These are phyloP conservation scores for Phengaris alcon DNA, from an alignment of 2,888 invertebrate species.

Conservation along the genomic window DNA sequence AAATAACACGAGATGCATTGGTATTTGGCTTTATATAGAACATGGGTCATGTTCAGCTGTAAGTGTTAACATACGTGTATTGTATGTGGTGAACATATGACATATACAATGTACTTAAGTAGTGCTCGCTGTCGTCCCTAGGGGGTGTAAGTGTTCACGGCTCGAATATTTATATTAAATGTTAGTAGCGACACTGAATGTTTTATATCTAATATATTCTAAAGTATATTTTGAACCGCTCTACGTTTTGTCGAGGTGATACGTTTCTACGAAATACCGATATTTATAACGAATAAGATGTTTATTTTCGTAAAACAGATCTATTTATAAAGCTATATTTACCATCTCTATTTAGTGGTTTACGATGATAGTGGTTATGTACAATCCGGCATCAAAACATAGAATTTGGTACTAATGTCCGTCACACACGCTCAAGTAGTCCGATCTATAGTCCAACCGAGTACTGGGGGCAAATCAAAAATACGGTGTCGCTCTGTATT, in stretches of 20 bases:
- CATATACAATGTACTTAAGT: conserved; percentile 55
- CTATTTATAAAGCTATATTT: conserved; percentile 25
- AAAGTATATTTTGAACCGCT: conserved; percentile 30
- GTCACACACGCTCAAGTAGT: background rate
- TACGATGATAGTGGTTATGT: conserved; percentile 20
- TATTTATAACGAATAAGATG: conserved; percentile 19
- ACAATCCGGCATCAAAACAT: background rate
- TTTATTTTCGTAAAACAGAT: conserved; percentile 26
- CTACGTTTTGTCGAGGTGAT: background rate
- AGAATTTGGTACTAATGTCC: background rate
- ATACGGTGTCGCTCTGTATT: background rate
- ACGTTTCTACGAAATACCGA: background rate
- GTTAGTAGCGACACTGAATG: conserved; percentile 54
- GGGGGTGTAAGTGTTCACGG: conserved; percentile 64
- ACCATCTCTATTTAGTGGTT: conserved; percentile 23
- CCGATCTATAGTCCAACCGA: background rate
- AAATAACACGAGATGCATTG: conserved; percentile 78
- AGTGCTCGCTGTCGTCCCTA: conserved; percentile 57
- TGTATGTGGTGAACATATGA: conserved; percentile 43
- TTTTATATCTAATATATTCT: conserved; percentile 50
- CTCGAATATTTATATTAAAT: conserved; percentile 48
- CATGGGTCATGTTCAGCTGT: conserved; percentile 75
- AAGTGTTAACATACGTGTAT: conserved; percentile 60
- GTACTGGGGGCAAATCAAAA: background rate
- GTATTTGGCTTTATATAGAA: conserved; percentile 79